Evolutionary conservation across 1,140 invertebrate genomes (phyloP).

Genomic region (Drosophila triauraria): DNA sequence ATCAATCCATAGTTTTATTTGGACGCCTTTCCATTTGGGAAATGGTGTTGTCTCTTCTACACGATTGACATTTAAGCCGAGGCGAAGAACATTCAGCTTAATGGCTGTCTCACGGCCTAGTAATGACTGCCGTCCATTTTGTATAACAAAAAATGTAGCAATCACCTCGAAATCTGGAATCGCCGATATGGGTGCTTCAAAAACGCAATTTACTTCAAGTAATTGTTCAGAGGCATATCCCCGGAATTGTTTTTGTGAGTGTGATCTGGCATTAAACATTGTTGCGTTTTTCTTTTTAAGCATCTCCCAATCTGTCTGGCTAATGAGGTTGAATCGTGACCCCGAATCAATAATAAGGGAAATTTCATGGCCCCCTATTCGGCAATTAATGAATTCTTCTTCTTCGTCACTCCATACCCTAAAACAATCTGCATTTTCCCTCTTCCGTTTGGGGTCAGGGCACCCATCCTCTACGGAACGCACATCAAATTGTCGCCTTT

Average conservation of each 20-base stretch:
- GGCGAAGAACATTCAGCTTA: not conserved
- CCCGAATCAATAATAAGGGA: conserved; percentile 31
- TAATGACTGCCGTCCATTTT: conserved; percentile 31
- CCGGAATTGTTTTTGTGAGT: conserved; percentile 29
- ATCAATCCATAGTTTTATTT: not conserved
- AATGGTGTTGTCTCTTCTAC: not conserved
- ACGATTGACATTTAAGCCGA: no score
- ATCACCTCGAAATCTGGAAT: conserved; percentile 1
- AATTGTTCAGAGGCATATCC: conserved; percentile 22
- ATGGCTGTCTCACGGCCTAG: conserved; percentile 26
- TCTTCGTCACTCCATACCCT: not conserved
- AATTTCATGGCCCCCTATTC: not conserved
- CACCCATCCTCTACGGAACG: conserved; percentile 1
- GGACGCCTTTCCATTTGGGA: conserved; percentile 15
- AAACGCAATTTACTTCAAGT: conserved; percentile 20
- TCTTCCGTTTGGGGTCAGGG: not conserved
- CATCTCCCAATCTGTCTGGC: not conserved
- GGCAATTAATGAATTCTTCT: not conserved
- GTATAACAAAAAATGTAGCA: no score
- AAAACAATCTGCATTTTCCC: not conserved
- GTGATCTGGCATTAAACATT: conserved; percentile 19
- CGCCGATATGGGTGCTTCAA: conserved; percentile 20
- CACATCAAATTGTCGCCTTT: not conserved
- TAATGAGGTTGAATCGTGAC: conserved; percentile 29
- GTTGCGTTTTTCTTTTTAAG: conserved; percentile 4